Evolutionary conservation across 2,797 vertebrate genomes (phyloP), one percentile per base, ranked within the genome.

Genomic region (Oreonectes daqikongensis): DNA sequence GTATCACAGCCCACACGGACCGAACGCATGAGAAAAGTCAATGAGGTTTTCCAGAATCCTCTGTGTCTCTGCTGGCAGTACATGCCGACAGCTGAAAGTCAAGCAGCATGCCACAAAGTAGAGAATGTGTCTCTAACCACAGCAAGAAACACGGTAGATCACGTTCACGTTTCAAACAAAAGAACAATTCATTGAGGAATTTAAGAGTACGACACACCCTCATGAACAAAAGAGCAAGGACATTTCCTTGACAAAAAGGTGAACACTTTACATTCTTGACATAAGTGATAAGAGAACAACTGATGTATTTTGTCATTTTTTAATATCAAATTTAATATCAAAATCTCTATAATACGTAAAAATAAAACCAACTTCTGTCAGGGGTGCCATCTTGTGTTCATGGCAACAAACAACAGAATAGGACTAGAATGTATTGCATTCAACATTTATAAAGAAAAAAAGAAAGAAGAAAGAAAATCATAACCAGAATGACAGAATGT

Each of bases 371-470:
- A n/a, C n/a, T n/a, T n/a, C n/a, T n/a, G 53, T 18, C 26, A 40
- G 66, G 20, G 24, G 60, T 81, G 79, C 79, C 79, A 78, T 76
- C 81, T 75, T 78, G 77, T 75, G 80, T 60, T 44, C 22, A 48
- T 32, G 48, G 20, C 18, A 32, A 55, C 30, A 75, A 53, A 70
- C 18, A 55, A 69, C 75, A 46, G 18, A 26, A 11, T 20, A 65
- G 7, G 12, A 14, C 11, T 53, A 20, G 8, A 52, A 20, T 22
- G 7, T 12, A 22, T 11, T 53, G 50, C 22, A 10, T 20, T 26
- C 8, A 26, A 26, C 20, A 52, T 11, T 20, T 52, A 22, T 55
- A 24, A 24, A 55, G 22, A 2, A n/a, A n/a, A n/a, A n/a, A n/a
- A n/a, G n/a, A n/a, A n/a, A n/a, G n/a, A n/a, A n/a, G n/a, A n/a